These are phyloP conservation scores for Vimba vimba DNA, from an alignment of 2,113 vertebrate species.

Conservation along the genomic window DNA sequence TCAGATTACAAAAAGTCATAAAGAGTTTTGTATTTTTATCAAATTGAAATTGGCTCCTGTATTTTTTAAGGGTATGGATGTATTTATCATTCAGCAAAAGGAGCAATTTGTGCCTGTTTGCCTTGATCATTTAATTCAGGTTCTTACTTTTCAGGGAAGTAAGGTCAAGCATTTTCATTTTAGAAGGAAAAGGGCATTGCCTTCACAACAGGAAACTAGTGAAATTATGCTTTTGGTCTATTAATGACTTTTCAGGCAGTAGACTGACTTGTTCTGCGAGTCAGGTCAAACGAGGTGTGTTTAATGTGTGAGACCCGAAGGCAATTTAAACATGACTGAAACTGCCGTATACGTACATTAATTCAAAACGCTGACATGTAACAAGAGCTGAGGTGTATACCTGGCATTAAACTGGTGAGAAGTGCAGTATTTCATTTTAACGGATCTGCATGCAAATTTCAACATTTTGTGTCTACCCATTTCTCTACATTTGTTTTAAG, in stretches of 20 bases:
- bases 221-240: background rate
- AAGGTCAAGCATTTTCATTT: background rate
- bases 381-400: constrained; percentile 4
- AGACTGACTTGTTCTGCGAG: constrained; percentile 9
- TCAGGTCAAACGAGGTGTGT: constrained; percentile 12
- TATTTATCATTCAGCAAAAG: no score
- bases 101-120: no score
- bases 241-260: constrained; percentile 5
- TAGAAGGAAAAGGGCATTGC: background rate
- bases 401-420: background rate
- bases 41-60: no score
- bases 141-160: no score
- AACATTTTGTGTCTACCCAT: background rate
- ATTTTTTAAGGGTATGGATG: no score
- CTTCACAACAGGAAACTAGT: background rate
- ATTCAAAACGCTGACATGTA: constrained; percentile 24
- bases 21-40: no score
- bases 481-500: no score
- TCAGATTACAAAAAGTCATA: no score
- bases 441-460: background rate
- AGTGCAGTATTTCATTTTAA: background rate
- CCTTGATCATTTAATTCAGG: no score
- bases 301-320: constrained; percentile 13
- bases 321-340: background rate
- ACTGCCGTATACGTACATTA: background rate